Evolutionary conservation across 2,888 invertebrate genomes (phyloP), one percentile per base, ranked within the genome.

Genomic region (Ptychoptera albimana): DNA sequence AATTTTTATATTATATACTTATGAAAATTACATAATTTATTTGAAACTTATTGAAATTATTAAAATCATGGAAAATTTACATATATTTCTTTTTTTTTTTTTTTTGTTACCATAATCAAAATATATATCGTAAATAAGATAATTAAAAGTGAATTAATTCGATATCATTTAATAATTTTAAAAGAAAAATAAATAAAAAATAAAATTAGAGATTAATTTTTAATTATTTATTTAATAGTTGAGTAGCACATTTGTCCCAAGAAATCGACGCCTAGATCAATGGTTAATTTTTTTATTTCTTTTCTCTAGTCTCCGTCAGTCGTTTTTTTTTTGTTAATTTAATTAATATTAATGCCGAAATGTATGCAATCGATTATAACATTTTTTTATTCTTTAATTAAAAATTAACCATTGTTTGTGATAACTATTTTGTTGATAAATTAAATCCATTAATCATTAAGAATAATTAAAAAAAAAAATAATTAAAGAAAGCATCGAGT

Each of bases 181-280:
- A 29, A 39, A 8, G 30, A 23, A 29, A 39, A 39, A 11, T 12
- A 7, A 23, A 29, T 39, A 39, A 15, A 23, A 16, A 39, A 40
- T n/a, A n/a, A 32, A 12, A 30, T 13, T n/a, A 8, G 8, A 40
- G n/a, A 11, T 23, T 31, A 12, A 23, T 5, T 23, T 23, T 34
- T 12, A 16, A 14, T 44, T 43, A 42, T 39, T 41, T 39, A n/a
- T n/a, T 32, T 43, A 45, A 51, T 49, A 50, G 49, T 49, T 52
- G 49, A 50, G 50, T 54, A 52, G 52, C 51, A 54, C 54, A 51
- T 50, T 45, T 49, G 56, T 57, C 60, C 63, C 65, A 65, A 66
- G 65, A 66, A 66, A 65, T 65, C 65, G 56, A 61, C 57, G 63
- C 61, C 63, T 58, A 48, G 39, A 41, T 41, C 14, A 45, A 42